Conservation (phyloP, 1,140 invertebrate species). For the Cherax destructor region DNA sequence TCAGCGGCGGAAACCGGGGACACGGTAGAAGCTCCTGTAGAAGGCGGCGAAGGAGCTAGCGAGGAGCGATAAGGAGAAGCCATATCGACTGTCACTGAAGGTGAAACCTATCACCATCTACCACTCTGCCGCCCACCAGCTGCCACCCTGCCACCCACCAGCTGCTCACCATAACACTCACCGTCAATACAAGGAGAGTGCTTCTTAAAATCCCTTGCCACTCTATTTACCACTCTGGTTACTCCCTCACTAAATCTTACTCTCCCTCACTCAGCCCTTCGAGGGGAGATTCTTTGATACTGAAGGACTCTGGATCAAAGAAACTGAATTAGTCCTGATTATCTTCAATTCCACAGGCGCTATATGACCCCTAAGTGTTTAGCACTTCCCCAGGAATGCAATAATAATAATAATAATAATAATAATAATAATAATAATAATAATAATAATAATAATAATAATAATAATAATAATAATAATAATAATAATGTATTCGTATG, state of each 20-base stretch:
- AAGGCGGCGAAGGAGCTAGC: not conserved
- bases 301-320: too few relatives aligned
- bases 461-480: too few relatives aligned
- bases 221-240: not conserved
- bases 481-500: too few relatives aligned
- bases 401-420: too few relatives aligned
- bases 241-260: not conserved
- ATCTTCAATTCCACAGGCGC: too few relatives aligned
- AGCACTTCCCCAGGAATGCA: too few relatives aligned
- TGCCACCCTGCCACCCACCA: constrained; percentile 25
- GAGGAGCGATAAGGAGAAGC: not conserved
- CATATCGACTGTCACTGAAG: not conserved
- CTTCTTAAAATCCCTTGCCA: not conserved
- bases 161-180: constrained; percentile 9
- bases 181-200: not conserved
- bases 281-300: too few relatives aligned
- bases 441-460: too few relatives aligned
- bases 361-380: too few relatives aligned
- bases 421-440: too few relatives aligned
- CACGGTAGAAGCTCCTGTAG: not conserved
- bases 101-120: constrained; percentile 27
- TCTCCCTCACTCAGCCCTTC: not conserved
- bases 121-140: not conserved
- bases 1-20: not conserved
- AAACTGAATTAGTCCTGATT: too few relatives aligned